Base-by-base conservation (phyloP, 2,797 vertebrate species). In the Centroberyx gerrardi region DNA sequence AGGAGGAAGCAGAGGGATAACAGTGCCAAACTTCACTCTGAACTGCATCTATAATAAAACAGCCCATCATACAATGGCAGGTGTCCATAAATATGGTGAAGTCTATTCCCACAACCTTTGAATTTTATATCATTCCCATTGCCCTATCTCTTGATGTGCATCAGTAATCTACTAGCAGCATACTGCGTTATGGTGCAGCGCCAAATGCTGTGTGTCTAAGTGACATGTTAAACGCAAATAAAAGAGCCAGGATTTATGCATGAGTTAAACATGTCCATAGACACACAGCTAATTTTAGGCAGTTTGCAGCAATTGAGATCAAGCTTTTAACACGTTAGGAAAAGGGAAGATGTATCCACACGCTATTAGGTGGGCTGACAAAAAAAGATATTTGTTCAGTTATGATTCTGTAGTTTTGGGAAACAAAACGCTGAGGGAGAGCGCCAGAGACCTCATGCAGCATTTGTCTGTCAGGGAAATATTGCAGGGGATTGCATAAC, bases 401-500 rank as follows among this genome's bases (percentile, higher is more conserved):
- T 74, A 66, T 53, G 29, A 65, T 64, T 76, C 49, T 68, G 38
- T 29, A 51, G 60, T 70, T 49, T 63, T 22, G 4, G 9, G 28
- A 46, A 52, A 46, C 28, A 10, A 49, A 62, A 60, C 42, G 2
- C 18, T 22, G 70, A 62, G 65, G 3, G 2, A 54, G 10, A 46
- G 27, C 49, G 29, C 17, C 2, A 0, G 17, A 49, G 64, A 74
- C 58, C 33, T 60, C 48, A 74, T 74, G 74, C 51, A 67, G 38
- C 55, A 72, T 76, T 78, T 76, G 53, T 49, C 72, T 86, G 77
- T 77, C 76, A 74, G 68, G 63, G 63, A 75, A 69, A 66, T 72
- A 67, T 88, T 89, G 75, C 78, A 80, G 4, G 33, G 60, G 65
- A 82, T 87, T 91, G 80, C 81, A 65, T 78, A 81, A 90, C 70